These are phyloP conservation scores for Radopholus similis DNA, from an alignment of 1,140 invertebrate genomes.

Conservation along the genomic window DNA sequence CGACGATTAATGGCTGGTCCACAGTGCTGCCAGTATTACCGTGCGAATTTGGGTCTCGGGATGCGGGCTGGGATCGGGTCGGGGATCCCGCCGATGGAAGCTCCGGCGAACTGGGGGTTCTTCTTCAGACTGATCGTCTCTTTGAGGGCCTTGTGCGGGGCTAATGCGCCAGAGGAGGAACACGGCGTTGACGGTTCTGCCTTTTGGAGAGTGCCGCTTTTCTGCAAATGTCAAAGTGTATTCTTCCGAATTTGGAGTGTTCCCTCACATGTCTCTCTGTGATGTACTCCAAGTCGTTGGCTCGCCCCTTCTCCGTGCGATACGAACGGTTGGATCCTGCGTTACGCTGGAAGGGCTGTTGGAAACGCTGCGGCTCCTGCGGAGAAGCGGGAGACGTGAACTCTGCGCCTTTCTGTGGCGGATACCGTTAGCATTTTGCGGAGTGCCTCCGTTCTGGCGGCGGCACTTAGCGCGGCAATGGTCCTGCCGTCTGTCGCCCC, in stretches of 20 bases:
- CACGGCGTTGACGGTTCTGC: constrained; percentile 28
- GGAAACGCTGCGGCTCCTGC: constrained; percentile 23
- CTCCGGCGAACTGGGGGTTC: neutral
- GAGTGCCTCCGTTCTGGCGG: constrained; percentile 36
- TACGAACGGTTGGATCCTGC: constrained; percentile 25
- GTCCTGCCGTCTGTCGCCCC: neutral
- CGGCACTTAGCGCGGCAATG: neutral
- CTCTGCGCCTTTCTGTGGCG: neutral
- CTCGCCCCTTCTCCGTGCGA: constrained; percentile 28
- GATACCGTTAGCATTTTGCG: constrained; percentile 34
- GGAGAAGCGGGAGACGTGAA: neutral
- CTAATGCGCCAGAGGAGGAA: constrained; percentile 21
- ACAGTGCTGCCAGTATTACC: too few species aligned
- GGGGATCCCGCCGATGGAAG: constrained; percentile 24
- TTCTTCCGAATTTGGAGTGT: neutral
- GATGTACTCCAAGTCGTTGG: constrained; percentile 37
- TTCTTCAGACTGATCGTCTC: constrained; percentile 45
- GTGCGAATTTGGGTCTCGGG: constrained; percentile 44
- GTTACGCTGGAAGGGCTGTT: constrained; percentile 30
- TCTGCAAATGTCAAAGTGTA: too few species aligned
- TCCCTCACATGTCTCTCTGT: constrained; percentile 21
- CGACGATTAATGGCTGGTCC: neutral
- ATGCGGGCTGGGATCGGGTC: constrained; percentile 40
- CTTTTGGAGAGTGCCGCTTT: constrained; percentile 12
- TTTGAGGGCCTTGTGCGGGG: constrained; percentile 33